These are phyloP conservation scores for Chrysogorgia sp. DNA, from an alignment of 92 coral and sea anemone genomes.

Conservation along the genomic window DNA sequence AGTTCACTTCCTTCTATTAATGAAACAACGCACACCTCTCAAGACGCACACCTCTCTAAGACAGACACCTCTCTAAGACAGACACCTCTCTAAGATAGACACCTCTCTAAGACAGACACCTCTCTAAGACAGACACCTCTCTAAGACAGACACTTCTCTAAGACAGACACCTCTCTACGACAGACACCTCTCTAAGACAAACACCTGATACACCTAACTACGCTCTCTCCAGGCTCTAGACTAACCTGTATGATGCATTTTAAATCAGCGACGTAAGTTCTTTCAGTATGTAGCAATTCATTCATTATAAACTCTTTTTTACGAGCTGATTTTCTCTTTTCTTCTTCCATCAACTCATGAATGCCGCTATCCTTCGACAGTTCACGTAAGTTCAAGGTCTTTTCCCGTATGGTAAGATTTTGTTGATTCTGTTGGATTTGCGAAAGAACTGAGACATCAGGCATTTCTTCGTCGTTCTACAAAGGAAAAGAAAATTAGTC, in stretches of 20 bases:
- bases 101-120: no score
- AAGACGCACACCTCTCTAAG: no score
- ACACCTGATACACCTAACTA: no score
- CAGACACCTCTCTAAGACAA: no score
- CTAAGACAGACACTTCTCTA: no score
- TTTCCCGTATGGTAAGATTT: constrained; percentile 71
- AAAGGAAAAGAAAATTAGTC: constrained; percentile 2
- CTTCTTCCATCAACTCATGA: constrained; percentile 98
- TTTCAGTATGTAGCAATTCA: constrained; percentile 90
- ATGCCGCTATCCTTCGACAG: constrained; percentile 99
- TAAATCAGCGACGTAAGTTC: constrained; percentile 90
- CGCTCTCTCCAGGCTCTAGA: no score
- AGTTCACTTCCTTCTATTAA: not conserved
- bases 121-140: no score
- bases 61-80: no score
- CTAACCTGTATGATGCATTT: constrained; percentile 94
- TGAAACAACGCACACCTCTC: no score
- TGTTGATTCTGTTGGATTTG: constrained; percentile 94
- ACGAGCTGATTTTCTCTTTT: constrained; percentile 90
- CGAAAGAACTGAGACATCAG: constrained; percentile 82
- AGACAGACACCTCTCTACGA: no score
- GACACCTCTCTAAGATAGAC: no score
- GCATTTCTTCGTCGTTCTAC: constrained; percentile 97
- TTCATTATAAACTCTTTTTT: constrained; percentile 99
- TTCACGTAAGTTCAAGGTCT: constrained; percentile 69